Evolutionary conservation across 2,797 vertebrate species (phyloP).

Genomic region (Silurus aristotelis): DNA sequence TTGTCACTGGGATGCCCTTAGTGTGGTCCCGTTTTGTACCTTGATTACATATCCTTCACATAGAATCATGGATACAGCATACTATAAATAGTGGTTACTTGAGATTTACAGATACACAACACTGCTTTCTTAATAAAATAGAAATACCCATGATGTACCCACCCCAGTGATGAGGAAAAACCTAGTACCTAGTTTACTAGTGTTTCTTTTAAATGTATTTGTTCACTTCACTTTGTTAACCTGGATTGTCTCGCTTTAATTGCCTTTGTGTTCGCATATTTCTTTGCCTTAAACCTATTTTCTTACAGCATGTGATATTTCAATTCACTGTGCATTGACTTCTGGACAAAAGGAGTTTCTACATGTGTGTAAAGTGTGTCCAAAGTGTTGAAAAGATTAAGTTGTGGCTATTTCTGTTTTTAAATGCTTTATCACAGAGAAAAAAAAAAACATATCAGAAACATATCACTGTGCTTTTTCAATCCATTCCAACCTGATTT

Average conservation of each 20-base stretch:
- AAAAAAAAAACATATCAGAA: slow-evolving; percentile 45
- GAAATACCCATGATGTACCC: background rate
- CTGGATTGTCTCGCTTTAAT: background rate
- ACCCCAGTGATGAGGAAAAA: background rate
- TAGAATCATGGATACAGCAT: background rate
- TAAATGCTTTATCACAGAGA: background rate
- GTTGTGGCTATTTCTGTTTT: background rate
- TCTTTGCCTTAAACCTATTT: slow-evolving; percentile 11
- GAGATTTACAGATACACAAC: background rate
- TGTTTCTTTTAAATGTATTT: background rate
- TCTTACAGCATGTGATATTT: slow-evolving; percentile 14
- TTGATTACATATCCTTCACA: background rate
- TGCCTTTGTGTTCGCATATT: background rate
- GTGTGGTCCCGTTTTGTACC: no score
- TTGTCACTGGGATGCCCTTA: background rate
- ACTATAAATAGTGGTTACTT: background rate
- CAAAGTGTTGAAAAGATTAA: background rate
- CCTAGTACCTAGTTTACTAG: background rate
- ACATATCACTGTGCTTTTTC: slow-evolving; percentile 76
- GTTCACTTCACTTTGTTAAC: background rate
- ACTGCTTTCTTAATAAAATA: background rate
- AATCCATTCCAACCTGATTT: slow-evolving; percentile 55
- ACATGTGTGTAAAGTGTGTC: background rate
- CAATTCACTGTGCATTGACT: slow-evolving; percentile 26
- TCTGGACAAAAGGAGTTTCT: slow-evolving; percentile 21